phyloP scores from a whole-genome alignment of 2,888 invertebrate genomes.

The Tillus elongatus region DNA sequence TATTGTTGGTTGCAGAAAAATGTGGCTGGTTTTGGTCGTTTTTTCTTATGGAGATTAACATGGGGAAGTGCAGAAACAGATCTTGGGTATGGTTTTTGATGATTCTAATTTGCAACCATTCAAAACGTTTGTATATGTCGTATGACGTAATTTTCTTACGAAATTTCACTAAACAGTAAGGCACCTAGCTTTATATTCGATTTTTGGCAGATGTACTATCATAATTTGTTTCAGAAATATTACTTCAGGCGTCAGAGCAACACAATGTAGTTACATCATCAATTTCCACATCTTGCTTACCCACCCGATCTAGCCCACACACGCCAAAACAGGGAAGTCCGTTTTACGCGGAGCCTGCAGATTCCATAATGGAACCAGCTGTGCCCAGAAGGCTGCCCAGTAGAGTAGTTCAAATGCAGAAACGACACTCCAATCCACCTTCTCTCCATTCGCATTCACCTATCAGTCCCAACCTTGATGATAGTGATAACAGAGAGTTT shows the following conservation, averaged over 20 bases:
- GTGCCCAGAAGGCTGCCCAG: slow-evolving; percentile 30
- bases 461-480: slow-evolving; percentile 35
- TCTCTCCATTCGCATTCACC: slow-evolving; percentile 34
- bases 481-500: slow-evolving; percentile 39
- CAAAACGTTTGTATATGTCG: too few species aligned
- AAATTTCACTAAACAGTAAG: too few species aligned
- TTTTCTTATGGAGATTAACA: too few species aligned
- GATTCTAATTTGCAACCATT: too few species aligned
- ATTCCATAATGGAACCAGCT: slow-evolving; percentile 53
- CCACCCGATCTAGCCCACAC: slow-evolving; percentile 20
- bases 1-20: too few species aligned
- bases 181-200: too few species aligned
- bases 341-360: slow-evolving; percentile 84
- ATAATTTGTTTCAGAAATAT: slow-evolving; percentile 15
- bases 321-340: slow-evolving; percentile 67
- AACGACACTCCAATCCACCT: slow-evolving; percentile 45
- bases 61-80: too few species aligned
- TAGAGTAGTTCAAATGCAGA: slow-evolving; percentile 32
- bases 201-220: not conserved
- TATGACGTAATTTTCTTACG: too few species aligned
- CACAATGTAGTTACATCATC: slow-evolving; percentile 17
- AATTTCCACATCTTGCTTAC: slow-evolving; percentile 5
- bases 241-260: slow-evolving; percentile 16
- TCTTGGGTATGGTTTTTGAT: too few species aligned
- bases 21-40: too few species aligned